Evolutionary conservation across 2,888 invertebrate species (phyloP), one percentile per base, ranked within the genome.

Genomic region (Flexamia atlantica): DNA sequence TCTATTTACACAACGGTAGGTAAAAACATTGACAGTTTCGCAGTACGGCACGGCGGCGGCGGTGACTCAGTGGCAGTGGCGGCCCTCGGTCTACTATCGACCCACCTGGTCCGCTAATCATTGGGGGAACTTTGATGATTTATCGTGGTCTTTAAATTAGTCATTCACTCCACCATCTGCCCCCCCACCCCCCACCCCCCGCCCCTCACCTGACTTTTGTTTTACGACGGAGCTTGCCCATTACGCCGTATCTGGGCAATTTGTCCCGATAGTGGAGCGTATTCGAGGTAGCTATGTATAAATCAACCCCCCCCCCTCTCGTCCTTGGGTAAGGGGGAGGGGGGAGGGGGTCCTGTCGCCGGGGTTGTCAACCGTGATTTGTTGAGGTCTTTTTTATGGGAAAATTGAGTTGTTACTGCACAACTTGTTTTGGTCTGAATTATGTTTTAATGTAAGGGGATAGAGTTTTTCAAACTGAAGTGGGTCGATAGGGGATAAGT

Each of bases 201-300:
- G 72, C 30, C 23, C n/a, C 60, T 32, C 72, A 83, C 74, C 50
- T 83, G 83, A 74, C 79, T 83, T 79, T 76, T 64, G 60, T 82
- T 74, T 83, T 83, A 79, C 30, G 60, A 12, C 28, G 7, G 53
- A 70, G 20, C 50, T 14, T 17, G 40, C 80, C 80, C 83, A 53
- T 50, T 76, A 57, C 64, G 64, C 57, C 53, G 57, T 53, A 85
- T 70, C 46, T 50, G 42, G 42, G 40, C 70, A 53, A 84, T 85
- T 60, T 81, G 60, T 60, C 79, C 64, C 80, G 68, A 32, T 72
- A 80, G 60, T 57, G 83, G 80, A 83, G 83, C 83, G 83, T 84
- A 80, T 80, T 83, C 80, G 68, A 23, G 25, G 50, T 23, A 14
- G 30, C 25, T 36, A 25, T 42, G 25, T 28, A 14, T 76, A 79